Evolutionary conservation across 23 tunicate species (phyloP), one percentile per base, ranked within the genome.

Genomic region (Phallusia fumigata): DNA sequence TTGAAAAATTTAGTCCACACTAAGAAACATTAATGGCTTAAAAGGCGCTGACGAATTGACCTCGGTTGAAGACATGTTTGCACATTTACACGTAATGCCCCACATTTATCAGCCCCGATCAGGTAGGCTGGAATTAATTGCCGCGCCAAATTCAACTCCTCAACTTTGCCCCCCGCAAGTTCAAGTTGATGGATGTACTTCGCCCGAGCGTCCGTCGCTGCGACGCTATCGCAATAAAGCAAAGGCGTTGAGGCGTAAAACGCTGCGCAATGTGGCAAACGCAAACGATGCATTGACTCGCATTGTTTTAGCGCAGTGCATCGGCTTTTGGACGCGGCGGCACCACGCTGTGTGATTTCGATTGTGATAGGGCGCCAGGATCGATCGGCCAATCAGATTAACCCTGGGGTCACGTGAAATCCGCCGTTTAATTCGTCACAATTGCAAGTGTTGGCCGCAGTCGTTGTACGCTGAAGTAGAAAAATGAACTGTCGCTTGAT

Each of bases 361-460:
- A 58, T 58, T 58, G 69, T 16, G 69, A 58, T 58, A 58, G 28
- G 69, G 26, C 69, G 69, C 69, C 69, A 21, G 28, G 16, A 58
- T 58, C 69, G 69, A 58, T 58, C 69, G 69, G 69, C 69, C 69
- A 58, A 58, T 58, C 69, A 58, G 69, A 58, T 58, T 58, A 58
- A 58, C 69, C 69, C 69, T 40, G 69, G 69, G 69, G 69, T 58
- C 69, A 58, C 69, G 69, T 58, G 69, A 58, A 58, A 58, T 58
- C 69, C 69, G 69, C 15, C 69, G 69, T 58, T 58, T 58, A 58
- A 58, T 58, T 58, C 69, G 69, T 58, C 69, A 13, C 69, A 58
- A 58, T 58, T 58, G 69, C 28, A 40, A 58, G 28, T 58, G 69
- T 13, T 58, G 69, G 69, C 69, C 69, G 28, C 69, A 21, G 28